Conservation (phyloP, 2,888 invertebrate species). For the Lasioglossum calceatum region DNA sequence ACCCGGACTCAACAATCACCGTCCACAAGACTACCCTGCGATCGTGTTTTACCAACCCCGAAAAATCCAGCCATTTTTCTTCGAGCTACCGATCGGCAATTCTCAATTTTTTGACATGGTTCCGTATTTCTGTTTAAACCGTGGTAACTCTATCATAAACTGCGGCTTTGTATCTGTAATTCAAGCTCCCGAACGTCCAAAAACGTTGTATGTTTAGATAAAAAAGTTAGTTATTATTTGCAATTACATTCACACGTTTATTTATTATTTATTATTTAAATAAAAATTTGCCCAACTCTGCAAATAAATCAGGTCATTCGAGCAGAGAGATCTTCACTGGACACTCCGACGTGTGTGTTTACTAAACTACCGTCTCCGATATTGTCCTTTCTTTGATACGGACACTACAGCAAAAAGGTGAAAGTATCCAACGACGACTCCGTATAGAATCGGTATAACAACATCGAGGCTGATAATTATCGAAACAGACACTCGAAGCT, state of each 20-base stretch:
- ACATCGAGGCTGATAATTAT: conserved; percentile 1
- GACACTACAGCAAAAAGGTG: too few species aligned
- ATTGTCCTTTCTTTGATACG: not conserved
- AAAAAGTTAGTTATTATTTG: too few species aligned
- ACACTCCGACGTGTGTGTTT: not conserved
- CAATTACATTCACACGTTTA: too few species aligned
- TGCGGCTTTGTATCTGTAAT: not conserved
- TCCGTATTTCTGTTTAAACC: not conserved
- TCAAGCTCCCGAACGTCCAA: not conserved
- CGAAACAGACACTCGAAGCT: not conserved
- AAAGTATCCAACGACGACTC: too few species aligned
- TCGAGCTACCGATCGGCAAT: too few species aligned
- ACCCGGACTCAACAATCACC: not conserved
- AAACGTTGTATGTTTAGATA: too few species aligned
- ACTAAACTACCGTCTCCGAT: not conserved
- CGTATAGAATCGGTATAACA: not conserved
- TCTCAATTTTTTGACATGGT: too few species aligned
- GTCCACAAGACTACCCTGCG: not conserved
- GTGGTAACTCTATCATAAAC: rapidly evolving
- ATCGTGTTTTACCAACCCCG: not conserved
- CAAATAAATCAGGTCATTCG: not conserved
- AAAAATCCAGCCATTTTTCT: not conserved
- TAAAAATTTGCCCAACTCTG: too few species aligned
- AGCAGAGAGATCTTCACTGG: not conserved
- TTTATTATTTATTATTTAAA: too few species aligned